Evolutionary conservation across 2,797 vertebrate genomes (phyloP).

Genomic region (Pipistrellus pygmaeus): DNA sequence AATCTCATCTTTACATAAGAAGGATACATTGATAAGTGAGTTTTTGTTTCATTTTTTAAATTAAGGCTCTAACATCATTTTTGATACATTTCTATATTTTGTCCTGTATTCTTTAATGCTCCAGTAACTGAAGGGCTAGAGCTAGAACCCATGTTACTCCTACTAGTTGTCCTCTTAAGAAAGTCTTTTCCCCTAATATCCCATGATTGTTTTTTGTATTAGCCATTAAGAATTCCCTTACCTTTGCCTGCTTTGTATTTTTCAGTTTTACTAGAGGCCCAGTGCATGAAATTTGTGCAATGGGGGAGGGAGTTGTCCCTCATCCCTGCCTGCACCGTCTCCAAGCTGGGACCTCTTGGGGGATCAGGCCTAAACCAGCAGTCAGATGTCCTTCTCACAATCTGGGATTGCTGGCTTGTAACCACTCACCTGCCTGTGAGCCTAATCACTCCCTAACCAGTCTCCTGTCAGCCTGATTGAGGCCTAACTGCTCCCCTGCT

Average conservation of each 20-base stretch:
- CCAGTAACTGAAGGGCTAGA: background rate
- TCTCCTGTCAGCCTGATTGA: no score
- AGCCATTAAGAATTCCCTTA: background rate
- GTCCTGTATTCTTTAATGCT: background rate
- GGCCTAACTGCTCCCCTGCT: no score
- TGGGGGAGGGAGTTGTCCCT: no score
- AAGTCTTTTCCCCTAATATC: background rate
- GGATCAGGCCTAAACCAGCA: no score
- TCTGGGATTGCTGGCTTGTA: no score
- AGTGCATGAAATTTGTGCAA: no score
- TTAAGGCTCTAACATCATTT: background rate
- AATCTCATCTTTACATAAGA: background rate
- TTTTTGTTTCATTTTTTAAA: slow-evolving; percentile 34
- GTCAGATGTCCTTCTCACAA: no score
- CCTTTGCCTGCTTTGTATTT: background rate
- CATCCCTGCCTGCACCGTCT: no score
- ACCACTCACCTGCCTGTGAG: no score
- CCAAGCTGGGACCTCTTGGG: no score
- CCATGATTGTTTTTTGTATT: background rate
- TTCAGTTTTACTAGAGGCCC: background rate
- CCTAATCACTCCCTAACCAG: no score
- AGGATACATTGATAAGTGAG: background rate
- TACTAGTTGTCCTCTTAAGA: background rate
- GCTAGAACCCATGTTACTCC: background rate
- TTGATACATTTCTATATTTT: background rate